Percentiles rank a stretch among this genome's conserved stretches.
Evolutionary conservation across 2,797 vertebrate genomes (phyloP).

Genomic region (Galagoides demidoff): DNA sequence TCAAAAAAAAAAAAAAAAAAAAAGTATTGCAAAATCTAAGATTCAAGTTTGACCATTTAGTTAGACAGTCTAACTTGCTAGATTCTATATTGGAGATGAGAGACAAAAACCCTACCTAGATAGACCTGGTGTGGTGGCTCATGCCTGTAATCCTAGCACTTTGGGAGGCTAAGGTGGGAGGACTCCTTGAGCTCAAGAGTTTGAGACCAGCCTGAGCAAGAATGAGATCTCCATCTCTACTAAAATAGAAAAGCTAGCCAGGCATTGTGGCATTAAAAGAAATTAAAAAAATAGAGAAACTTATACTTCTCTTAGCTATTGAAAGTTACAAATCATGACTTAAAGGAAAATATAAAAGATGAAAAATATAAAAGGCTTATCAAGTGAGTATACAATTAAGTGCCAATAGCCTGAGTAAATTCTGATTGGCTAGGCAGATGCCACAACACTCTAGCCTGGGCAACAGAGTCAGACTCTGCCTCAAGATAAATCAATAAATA

Average conservation of each 20-base stretch:
- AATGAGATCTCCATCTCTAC: too few relatives aligned
- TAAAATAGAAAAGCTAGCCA: too few relatives aligned
- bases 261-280: neutral
- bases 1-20: too few relatives aligned
- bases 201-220: too few relatives aligned
- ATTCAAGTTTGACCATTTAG: neutral
- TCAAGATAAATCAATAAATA: too few relatives aligned
- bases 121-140: too few relatives aligned
- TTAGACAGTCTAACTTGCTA: neutral
- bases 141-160: too few relatives aligned
- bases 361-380: neutral
- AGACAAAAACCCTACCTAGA: neutral
- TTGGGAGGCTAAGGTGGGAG: too few relatives aligned
- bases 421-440: too few relatives aligned
- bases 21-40: neutral
- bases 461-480: too few relatives aligned
- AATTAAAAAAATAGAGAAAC: neutral
- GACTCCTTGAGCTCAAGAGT: too few relatives aligned
- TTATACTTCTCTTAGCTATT: neutral
- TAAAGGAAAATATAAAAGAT: neutral
- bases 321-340: neutral
- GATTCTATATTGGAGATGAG: neutral
- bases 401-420: neutral
- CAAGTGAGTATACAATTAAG: neutral
- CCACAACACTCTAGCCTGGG: too few relatives aligned